Base-by-base conservation (phyloP, 2,888 invertebrate species). In the Stenodera caucasica region DNA sequence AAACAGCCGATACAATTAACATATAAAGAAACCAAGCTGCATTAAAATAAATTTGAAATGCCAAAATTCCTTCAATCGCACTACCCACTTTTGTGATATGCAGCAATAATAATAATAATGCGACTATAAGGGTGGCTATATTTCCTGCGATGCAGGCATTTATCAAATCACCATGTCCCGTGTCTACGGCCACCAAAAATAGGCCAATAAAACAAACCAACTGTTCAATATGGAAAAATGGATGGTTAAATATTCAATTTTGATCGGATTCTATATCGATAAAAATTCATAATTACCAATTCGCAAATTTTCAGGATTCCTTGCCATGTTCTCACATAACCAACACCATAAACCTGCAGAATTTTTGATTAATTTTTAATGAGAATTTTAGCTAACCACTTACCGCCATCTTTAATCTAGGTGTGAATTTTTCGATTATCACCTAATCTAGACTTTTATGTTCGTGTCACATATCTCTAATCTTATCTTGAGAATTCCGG, bases 21-120 rank as follows among this genome's bases (percentile, higher is more conserved):
- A 67, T 59, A 53, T 67, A 67, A 14, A 67, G 23, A 53, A 66
- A 60, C 55, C 62, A 64, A 21, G 58, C n/a, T 32, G 61, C 9
- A 45, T 67, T 55, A 35, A 63, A 62, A 57, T 66, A 67, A 3
- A 60, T 18, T 51, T 59, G 55, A 49, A 57, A 64, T 21, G 63
- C 54, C 35, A 63, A 6, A 45, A 58, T 40, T 45, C 32, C 54
- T 33, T 61, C 52, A 35, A 61, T 18, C 9, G 60, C 51, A 53
- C 54, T 53, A 30, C 45, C 59, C 18, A 56, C 21, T 60, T 63
- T 63, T 29, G 60, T 50, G 5, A 65, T 15, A 53, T 64, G 57
- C 2, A 67, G 35, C 9, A 65, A 14, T 4, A 63, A 40, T 18
- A 67, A 5, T 18, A 65, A 21, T 11, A 60, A 21, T 15, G 67